Evolutionary conservation across 1,140 invertebrate genomes (phyloP), one percentile per base, ranked within the genome.

Genomic region (Zeugodacus cucurbitae): DNA sequence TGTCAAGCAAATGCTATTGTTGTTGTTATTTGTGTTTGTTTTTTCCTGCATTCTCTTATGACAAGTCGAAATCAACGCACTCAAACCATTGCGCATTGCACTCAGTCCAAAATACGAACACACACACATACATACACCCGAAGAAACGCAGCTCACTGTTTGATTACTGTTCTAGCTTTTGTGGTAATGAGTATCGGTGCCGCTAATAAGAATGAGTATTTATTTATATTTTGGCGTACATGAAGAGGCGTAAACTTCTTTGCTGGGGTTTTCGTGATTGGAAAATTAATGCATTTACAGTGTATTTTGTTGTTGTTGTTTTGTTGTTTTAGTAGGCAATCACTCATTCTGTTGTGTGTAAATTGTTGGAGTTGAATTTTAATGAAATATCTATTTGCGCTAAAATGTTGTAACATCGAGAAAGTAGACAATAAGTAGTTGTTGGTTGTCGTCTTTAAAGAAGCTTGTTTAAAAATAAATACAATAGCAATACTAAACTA

Each of bases 121-220:
- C 67, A 37, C 6, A 70, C 34, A 78, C 34, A 67, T 34, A 37
- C 64, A 70, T 14, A 34, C 64, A 70, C 22, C 22, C 17, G 3
- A n/a, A n/a, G 20, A 37, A 37, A 29, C 14, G 14, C 29, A 7
- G 26, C 29, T 26, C 26, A 26, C 26, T 67, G 48, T 67, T 67
- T 2, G 26, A 20, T 34, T 62, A 62, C 26, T 67, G 29, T 34
- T 20, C 32, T 41, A 34, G 67, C 22, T 44, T n/a, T n/a, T 82
- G 41, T 29, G 22, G n/a, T 82, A 48, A 82, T 74, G 41, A 44
- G 74, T 11, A 26, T 82, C 14, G 74, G 6, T 17, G 74, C 11
- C 74, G 74, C 41, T 82, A 82, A 82, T 82, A 82, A 82, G 74
- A 54, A 54, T 82, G 41, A 82, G 74, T 82, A 82, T 82, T 82